Conservation (phyloP, 64 coral and sea anemone species). For the Montipora capricornis region DNA sequence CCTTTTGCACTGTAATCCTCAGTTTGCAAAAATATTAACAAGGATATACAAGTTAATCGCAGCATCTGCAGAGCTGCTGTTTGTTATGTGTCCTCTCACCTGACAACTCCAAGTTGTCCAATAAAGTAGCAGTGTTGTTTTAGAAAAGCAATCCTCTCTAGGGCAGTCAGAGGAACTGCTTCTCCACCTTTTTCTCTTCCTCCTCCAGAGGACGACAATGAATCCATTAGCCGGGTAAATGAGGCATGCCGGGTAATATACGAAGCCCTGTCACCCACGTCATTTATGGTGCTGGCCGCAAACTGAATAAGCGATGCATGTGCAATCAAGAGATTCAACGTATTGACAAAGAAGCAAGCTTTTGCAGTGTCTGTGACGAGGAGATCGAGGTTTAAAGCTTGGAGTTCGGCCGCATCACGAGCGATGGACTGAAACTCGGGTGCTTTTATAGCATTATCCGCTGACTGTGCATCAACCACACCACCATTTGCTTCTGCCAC, state of each 20-base stretch:
- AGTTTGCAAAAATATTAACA: no score
- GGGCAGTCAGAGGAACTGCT: conserved; percentile 53
- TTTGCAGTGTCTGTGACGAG: conserved; percentile 73
- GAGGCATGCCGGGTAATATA: conserved; percentile 61
- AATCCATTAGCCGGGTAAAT: conserved; percentile 30
- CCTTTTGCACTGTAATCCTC: no score
- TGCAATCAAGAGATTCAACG: conserved; percentile 84
- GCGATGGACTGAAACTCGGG: conserved; percentile 72
- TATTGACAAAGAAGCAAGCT: conserved; percentile 89
- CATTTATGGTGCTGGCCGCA: not conserved
- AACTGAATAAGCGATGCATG: conserved; percentile 84
- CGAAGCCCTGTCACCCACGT: conserved; percentile 21
- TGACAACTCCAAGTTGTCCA: conserved; percentile 86
- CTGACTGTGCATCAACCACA: conserved; percentile 64
- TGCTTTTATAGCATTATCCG: conserved; percentile 34
- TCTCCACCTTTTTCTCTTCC: conserved; percentile 19
- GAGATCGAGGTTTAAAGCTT: conserved; percentile 75
- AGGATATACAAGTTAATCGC: not conserved
- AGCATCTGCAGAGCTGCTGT: not conserved
- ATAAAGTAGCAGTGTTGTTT: conserved; percentile 89
- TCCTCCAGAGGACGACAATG: conserved; percentile 32
- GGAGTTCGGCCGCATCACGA: conserved; percentile 70
- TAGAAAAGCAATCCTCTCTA: conserved; percentile 84
- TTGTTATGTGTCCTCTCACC: conserved; percentile 37
- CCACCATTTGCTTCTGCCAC: conserved; percentile 63